Evolutionary conservation across 2,888 invertebrate genomes (phyloP), one percentile per base, ranked within the genome.

Genomic region (Eutolmus rufibarbis): DNA sequence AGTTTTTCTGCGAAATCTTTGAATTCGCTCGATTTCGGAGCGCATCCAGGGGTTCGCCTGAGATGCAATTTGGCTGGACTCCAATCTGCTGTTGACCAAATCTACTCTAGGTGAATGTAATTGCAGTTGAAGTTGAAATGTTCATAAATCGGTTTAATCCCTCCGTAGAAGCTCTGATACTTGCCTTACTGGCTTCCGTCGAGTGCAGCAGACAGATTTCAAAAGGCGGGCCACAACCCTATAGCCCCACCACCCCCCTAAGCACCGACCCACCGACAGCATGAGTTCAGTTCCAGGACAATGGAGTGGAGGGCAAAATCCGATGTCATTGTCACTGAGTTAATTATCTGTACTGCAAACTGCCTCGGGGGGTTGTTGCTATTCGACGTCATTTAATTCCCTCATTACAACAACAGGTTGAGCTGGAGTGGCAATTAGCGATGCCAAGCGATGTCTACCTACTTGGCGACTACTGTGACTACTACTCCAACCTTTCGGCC

Each of bases 271-370:
- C 66, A 19, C 66, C 23, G 19, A 23, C 19, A 28, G 28, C 66
- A 19, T 28, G 14, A 66, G 28, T 23, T 19, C n/a, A 16, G 56
- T n/a, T n/a, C 19, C 19, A 56, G 56, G 9, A 51, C 79, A 79
- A 79, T 28, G 31, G 79, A 79, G 79, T 28, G 31, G 37, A 76
- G 37, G 76, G 37, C 16, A 28, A 78, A 78, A 57, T 82, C 37
- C 82, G 82, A 57, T 82, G 82, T 82, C 82, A 66, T 82, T 66
- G 82, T 82, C 82, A 57, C 82, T 82, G 82, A 82, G 82, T 66
- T 82, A 82, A 82, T 82, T 82, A 82, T 82, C 82, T 57, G 82
- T 82, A 66, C 82, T 82, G 82, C 82, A 57, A 82, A 57, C 82
- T 66, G 57, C 82, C 66, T 82, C 8, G 12, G 37, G 82, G 57